phyloP scores from a whole-genome alignment of 1,140 invertebrate genomes.

The Pectinophora gossypiella region DNA sequence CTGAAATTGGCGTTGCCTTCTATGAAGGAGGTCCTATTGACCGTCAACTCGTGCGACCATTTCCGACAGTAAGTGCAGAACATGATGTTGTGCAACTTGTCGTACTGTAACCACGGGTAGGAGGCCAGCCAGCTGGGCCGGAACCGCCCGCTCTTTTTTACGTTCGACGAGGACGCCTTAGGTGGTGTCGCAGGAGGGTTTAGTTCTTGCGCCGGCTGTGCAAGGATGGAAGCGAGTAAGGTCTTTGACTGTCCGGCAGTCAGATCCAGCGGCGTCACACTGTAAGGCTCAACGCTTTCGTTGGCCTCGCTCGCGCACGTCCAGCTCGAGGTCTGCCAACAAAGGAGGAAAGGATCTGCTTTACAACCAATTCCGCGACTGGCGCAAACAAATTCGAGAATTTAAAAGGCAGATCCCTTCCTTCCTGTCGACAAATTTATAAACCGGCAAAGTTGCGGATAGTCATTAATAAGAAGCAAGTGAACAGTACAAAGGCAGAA shows the following conservation, averaged over 20 bases:
- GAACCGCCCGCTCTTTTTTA: constrained; percentile 79
- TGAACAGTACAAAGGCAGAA: constrained; percentile 25
- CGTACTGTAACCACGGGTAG: constrained; percentile 83
- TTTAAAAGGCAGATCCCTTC: constrained; percentile 56
- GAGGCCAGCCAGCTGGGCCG: constrained; percentile 79
- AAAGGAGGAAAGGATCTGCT: constrained; percentile 80
- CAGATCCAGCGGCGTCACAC: constrained; percentile 18
- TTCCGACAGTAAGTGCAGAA: constrained; percentile 84
- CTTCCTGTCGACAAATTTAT: constrained; percentile 41
- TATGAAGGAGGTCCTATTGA: constrained; percentile 83
- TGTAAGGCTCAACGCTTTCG: constrained; percentile 7
- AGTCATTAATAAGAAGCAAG: constrained; percentile 10
- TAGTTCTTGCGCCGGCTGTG: constrained; percentile 23
- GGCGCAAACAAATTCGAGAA: constrained; percentile 9
- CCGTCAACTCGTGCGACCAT: constrained; percentile 81
- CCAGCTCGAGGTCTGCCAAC: constrained; percentile 77
- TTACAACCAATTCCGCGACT: constrained; percentile 19
- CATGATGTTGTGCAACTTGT: constrained; percentile 81
- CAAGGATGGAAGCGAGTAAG: constrained; percentile 27
- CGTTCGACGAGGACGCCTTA: constrained; percentile 6
- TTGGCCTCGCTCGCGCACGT: constrained; percentile 12
- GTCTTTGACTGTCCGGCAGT: constrained; percentile 12
- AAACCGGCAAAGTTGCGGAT: neutral
- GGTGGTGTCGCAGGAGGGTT: constrained; percentile 11
- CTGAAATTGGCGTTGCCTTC: constrained; percentile 85